Evolutionary conservation across 1,140 invertebrate species (phyloP).

Genomic region (Drosophila mayri): DNA sequence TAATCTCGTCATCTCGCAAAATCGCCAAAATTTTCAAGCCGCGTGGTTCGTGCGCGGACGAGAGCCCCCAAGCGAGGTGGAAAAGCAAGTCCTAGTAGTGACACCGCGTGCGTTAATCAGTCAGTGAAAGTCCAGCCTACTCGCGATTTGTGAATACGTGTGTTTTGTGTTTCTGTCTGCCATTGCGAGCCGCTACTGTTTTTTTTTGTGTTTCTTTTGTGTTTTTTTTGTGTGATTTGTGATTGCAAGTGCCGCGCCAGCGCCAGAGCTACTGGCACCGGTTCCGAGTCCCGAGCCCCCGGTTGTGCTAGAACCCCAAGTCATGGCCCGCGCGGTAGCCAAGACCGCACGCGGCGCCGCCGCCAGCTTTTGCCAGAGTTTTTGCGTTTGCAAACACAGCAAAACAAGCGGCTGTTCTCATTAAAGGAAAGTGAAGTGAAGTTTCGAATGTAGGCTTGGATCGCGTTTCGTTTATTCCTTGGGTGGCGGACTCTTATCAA

Average conservation of each 20-base stretch:
- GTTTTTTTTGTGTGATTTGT: slow-evolving; percentile 22
- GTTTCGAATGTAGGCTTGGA: slow-evolving; percentile 10
- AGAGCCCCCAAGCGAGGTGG: not conserved
- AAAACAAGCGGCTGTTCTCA: not conserved
- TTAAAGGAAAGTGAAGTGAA: not conserved
- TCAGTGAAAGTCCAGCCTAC: slow-evolving; percentile 39
- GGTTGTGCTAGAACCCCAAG: slow-evolving; percentile 4
- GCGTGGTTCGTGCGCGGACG: slow-evolving; percentile 30
- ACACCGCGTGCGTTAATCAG: slow-evolving; percentile 23
- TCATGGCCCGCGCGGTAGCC: slow-evolving; percentile 34
- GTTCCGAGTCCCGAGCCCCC: not conserved
- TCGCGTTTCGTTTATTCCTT: slow-evolving; percentile 19
- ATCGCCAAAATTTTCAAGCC: slow-evolving; percentile 32
- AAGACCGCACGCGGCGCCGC: slow-evolving; percentile 60
- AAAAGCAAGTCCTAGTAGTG: not conserved
- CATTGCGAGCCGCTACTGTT: too few species aligned
- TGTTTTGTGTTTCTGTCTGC: too few species aligned
- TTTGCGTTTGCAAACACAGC: slow-evolving; percentile 17
- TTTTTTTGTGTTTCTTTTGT: too few species aligned
- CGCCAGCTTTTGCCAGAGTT: slow-evolving; percentile 47
- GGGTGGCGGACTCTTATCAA: slow-evolving; percentile 20
- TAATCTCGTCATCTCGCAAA: too few species aligned
- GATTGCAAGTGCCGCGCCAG: slow-evolving; percentile 22
- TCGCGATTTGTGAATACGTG: not conserved
- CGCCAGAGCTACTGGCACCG: not conserved